phyloP scores from a whole-genome alignment of 2,797 vertebrate genomes.

The Arvicola amphibius region DNA sequence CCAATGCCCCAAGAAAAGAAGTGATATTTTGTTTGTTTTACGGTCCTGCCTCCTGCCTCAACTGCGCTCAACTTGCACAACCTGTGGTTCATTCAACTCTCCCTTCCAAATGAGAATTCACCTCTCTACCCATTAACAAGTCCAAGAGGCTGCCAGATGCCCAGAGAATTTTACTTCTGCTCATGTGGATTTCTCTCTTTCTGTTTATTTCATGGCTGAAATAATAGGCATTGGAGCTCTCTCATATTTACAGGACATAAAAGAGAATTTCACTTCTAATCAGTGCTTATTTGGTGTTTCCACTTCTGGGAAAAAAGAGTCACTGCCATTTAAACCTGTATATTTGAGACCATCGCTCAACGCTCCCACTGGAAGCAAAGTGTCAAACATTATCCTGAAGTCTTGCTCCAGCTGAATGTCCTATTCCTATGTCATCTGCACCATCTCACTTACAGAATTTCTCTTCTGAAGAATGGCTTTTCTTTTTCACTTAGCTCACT shows the following conservation, averaged over 20 bases:
- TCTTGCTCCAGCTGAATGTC: background rate
- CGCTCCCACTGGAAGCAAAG: background rate
- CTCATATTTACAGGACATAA: background rate
- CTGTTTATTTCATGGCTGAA: background rate
- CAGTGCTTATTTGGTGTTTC: background rate
- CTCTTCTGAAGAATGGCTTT: background rate
- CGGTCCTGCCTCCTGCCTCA: accelerated
- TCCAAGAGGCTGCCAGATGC: background rate
- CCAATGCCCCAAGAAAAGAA: background rate
- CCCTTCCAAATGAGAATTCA: background rate
- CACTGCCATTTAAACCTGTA: background rate
- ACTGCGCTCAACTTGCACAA: background rate
- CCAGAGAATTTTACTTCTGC: background rate
- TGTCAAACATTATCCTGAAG: background rate
- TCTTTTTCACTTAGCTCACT: background rate
- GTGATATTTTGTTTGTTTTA: background rate
- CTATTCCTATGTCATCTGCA: background rate
- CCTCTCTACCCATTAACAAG: no score
- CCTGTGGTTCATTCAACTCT: background rate
- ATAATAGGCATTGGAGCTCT: background rate
- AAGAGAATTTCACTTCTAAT: background rate
- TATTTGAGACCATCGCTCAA: background rate
- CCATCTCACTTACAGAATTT: background rate
- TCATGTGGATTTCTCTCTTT: background rate
- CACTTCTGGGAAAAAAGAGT: background rate